Base-by-base conservation (phyloP, 2,888 invertebrate genomes). In the Cantharis rufa region DNA sequence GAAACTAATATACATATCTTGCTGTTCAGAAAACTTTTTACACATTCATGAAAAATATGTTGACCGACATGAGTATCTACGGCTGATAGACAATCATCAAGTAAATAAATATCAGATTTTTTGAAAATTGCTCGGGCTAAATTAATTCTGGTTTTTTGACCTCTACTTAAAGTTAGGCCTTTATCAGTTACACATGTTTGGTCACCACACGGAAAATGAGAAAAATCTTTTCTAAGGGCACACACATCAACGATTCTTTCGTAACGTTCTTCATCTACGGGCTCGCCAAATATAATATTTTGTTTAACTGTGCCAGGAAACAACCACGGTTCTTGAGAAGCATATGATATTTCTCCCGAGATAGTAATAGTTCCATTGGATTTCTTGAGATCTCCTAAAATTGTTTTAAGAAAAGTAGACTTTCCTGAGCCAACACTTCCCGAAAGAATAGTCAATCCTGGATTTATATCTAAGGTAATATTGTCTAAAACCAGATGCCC, bases 1-100 rank as follows among this genome's bases (percentile, higher is more conserved):
- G 93, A 93, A 28, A 92, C 91, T 1, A 93, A 88, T 70, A 93
- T 87, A 66, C 91, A 87, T 3, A 91, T 90, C 83, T 91, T 91
- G 13, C 89, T 86, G 71, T 87, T 87, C 74, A 93, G 85, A 72
- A 87, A 88, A 15, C 90, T 91, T 77, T 88, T 88, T 80, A 94
- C 92, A 84, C 94, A 95, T 83, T 91, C 90, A 28, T 93, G 91
- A 85, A 94, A 95, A 9, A 93, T 87, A 82, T 92, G 91, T 68
- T 91, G 89, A 0, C 93, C 93, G 0, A 95, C 94, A 72, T 91
- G 91, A 0, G 93, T 90, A 83, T 95, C 95, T 0, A 95, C 94
- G 0, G 95, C 94, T 63, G 94, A 93, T 24, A 95, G 87, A 0
- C 95, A 94, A 86, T 95, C 95, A 83, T 95, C 95, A 63, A 95